Evolutionary conservation across 2,888 invertebrate species (phyloP), one percentile per base, ranked within the genome.

Genomic region (Philonicus albiceps): DNA sequence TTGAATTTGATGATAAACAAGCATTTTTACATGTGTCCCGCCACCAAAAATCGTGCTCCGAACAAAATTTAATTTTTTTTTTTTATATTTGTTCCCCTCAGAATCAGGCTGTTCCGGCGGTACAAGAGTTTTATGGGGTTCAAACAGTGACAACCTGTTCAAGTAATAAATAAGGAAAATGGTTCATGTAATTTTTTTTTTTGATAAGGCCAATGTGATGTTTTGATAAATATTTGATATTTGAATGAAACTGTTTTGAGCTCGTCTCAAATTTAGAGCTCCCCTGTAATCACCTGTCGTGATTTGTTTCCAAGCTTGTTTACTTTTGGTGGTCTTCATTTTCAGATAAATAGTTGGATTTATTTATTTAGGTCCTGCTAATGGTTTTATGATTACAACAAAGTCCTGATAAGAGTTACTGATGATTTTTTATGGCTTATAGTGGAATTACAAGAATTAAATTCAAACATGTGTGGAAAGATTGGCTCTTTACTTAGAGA

Each of bases 1-100:
- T 85, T 85, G 53, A 73, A 85, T 85, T 53, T 74, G 73, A 85
- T 85, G 85, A 22, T 34, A 85, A 85, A 85, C 75, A 84, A 37
- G n/a, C 74, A 37, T 19, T 74, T 73, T 74, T 34, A 74, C 74
- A 74, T 74, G 37, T 37, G 31, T 80, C 80, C 31, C 80, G 30
- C 43, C 22, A 80, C 30, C 34, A 13, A 19, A 75, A 80, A 64
- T 8, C 80, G 53, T 30, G 43, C 78, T 78, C 49, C 43, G 37
- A 27, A 30, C n/a, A 27, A 49, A 49, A 49, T 80, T 74, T 80
- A n/a, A n/a, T n/a, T n/a, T n/a, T n/a, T n/a, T n/a, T n/a, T n/a
- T n/a, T n/a, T n/a, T n/a, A n/a, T 53, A 53, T 80, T 80, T 80
- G 53, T 80, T 80, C n/a, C 22, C 53, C 40, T 16, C 53, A 53